Conservation (phyloP, 2,888 invertebrate genomes). For the Agrilus biguttatus region DNA sequence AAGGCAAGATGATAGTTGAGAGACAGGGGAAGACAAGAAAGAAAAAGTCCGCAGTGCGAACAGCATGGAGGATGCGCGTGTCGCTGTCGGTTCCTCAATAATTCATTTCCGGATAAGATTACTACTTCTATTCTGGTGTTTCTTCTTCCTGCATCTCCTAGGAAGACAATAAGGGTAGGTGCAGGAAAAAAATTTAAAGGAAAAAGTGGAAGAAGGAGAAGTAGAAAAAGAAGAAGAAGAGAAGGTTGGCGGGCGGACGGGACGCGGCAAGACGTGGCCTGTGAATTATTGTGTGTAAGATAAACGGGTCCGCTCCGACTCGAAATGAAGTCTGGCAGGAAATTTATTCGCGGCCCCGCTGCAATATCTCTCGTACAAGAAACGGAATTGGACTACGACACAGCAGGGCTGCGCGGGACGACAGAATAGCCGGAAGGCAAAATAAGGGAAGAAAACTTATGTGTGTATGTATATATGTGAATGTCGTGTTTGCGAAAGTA, state of each 20-base stretch:
- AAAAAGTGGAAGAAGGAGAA: conserved; percentile 5
- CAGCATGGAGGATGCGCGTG: too few relatives aligned
- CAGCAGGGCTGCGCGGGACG: too few relatives aligned
- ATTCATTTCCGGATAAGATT: conserved; percentile 31
- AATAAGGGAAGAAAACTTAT: too few relatives aligned
- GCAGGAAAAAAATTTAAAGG: conserved; percentile 1
- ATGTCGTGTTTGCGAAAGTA: too few relatives aligned
- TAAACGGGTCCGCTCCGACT: conserved; percentile 56
- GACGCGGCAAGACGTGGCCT: conserved; percentile 10
- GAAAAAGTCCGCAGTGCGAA: too few relatives aligned
- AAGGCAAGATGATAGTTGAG: too few relatives aligned
- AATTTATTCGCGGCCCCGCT: conserved; percentile 32
- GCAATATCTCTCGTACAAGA: conserved; percentile 30
- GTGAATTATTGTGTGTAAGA: conserved; percentile 55
- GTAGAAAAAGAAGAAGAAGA: conserved; percentile 27
- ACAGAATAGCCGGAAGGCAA: too few relatives aligned
- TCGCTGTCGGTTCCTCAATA: conserved; percentile 24
- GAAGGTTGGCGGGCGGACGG: conserved; percentile 20
- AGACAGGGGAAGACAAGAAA: too few relatives aligned
- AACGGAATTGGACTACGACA: conserved; percentile 30
- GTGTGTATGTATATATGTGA: too few relatives aligned
- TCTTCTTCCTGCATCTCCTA: conserved; percentile 30
- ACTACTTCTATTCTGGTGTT: conserved; percentile 33
- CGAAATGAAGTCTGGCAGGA: conserved; percentile 55
- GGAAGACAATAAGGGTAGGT: conserved; percentile 28